These are phyloP conservation scores for Tetragnatha versicolor DNA, from an alignment of 1,140 invertebrate species.

Conservation along the genomic window DNA sequence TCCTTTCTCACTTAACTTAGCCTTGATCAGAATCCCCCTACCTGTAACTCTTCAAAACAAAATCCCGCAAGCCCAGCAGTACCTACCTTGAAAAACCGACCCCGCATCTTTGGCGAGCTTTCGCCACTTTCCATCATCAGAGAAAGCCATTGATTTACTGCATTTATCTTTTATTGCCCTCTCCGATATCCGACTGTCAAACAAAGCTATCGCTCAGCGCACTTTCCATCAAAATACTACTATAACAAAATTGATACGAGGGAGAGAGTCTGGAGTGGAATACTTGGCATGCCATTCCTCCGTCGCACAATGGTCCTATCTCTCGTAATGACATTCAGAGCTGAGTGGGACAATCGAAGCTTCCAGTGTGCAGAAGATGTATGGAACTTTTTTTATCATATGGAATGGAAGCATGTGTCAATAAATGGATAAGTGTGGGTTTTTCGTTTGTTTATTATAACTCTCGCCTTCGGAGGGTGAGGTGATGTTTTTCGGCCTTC, in stretches of 20 bases:
- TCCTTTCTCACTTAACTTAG: too few relatives aligned
- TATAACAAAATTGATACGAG: not conserved
- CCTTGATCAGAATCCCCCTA: too few relatives aligned
- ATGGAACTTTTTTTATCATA: not conserved
- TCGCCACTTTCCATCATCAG: not conserved
- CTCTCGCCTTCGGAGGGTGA: too few relatives aligned
- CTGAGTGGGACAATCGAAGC: not conserved
- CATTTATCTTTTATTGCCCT: not conserved
- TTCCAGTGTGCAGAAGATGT: not conserved
- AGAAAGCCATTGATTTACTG: not conserved
- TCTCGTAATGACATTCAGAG: slow-evolving; percentile 1
- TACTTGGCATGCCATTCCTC: slow-evolving; percentile 1
- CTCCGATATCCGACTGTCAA: not conserved
- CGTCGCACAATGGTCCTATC: not conserved
- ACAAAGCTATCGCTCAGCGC: slow-evolving; percentile 8
- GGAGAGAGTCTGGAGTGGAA: slow-evolving; percentile 1
- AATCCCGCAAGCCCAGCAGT: too few relatives aligned
- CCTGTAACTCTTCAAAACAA: too few relatives aligned
- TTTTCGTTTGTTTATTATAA: too few relatives aligned
- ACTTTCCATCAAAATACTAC: not conserved
- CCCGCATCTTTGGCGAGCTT: too few relatives aligned
- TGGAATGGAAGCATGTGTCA: too few relatives aligned
- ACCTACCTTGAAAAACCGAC: too few relatives aligned
- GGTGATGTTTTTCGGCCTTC: too few relatives aligned
- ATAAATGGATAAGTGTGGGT: too few relatives aligned